Percentiles rank a stretch among this genome's conserved stretches.
Evolutionary conservation across 2,888 invertebrate species (phyloP).

Genomic region (Drosophila putrida): DNA sequence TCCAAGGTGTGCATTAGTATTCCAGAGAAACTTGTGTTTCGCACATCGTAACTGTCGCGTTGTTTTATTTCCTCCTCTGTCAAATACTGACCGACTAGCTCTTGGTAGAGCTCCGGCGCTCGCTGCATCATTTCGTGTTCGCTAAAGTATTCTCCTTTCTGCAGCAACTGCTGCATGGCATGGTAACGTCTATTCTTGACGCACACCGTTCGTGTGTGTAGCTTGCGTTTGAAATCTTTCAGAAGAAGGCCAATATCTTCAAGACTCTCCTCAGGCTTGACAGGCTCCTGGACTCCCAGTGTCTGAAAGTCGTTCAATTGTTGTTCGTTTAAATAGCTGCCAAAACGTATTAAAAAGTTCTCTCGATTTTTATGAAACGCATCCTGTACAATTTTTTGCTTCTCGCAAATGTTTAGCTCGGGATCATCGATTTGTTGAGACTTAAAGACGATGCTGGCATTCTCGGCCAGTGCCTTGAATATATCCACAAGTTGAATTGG

Average conservation of each 20-base stretch:
- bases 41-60: slow-evolving; percentile 87
- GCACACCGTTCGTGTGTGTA: slow-evolving; percentile 86
- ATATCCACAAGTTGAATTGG: slow-evolving; percentile 71
- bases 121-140: slow-evolving; percentile 97
- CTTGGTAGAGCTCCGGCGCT: slow-evolving; percentile 95
- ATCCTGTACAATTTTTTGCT: slow-evolving; percentile 89
- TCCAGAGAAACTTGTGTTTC: slow-evolving; percentile 88
- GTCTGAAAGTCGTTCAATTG: slow-evolving; percentile 90
- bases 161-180: slow-evolving; percentile 91
- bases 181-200: slow-evolving; percentile 93
- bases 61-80: slow-evolving; percentile 90
- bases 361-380: slow-evolving; percentile 89
- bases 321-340: slow-evolving; percentile 88
- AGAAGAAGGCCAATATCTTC: slow-evolving; percentile 89
- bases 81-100: slow-evolving; percentile 94
- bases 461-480: slow-evolving; percentile 76
- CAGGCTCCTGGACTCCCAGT: slow-evolving; percentile 72
- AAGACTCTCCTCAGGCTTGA: slow-evolving; percentile 77
- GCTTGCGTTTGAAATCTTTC: slow-evolving; percentile 87
- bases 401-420: slow-evolving; percentile 90
- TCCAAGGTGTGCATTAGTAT: slow-evolving; percentile 93
- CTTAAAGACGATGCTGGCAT: slow-evolving; percentile 88
- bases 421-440: slow-evolving; percentile 93
- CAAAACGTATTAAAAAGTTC: slow-evolving; percentile 92
- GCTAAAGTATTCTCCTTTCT: slow-evolving; percentile 91